These are phyloP conservation scores for Podarcis lilfordi DNA, from an alignment of 2,797 vertebrate species.

Conservation along the genomic window DNA sequence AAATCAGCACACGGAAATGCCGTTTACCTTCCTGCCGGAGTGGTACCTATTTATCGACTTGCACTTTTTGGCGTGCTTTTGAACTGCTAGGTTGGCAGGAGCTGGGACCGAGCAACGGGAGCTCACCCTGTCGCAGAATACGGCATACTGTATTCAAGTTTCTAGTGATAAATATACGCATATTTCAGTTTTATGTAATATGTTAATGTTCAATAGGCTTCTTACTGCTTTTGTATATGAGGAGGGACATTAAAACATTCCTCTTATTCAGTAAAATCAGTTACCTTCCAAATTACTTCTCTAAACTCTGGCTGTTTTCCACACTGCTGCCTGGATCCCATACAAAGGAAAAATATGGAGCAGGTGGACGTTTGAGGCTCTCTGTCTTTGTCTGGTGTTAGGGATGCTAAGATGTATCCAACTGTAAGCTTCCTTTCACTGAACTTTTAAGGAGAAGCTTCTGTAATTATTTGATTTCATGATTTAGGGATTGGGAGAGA, in stretches of 20 bases:
- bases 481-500: background rate
- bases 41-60: too few relatives aligned
- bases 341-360: background rate
- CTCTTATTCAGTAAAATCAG: background rate
- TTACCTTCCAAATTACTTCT: background rate
- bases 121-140: too few relatives aligned
- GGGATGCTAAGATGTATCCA: background rate
- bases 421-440: background rate
- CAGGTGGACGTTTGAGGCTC: background rate
- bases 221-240: too few relatives aligned
- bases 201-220: too few relatives aligned
- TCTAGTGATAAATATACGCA: too few relatives aligned
- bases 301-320: background rate
- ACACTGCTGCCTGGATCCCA: background rate
- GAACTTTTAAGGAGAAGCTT: background rate
- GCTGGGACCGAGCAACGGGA: too few relatives aligned
- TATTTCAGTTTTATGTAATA: too few relatives aligned
- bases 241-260: background rate
- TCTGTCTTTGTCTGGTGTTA: background rate
- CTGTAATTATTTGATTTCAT: background rate
- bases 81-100: too few relatives aligned
- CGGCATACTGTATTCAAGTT: too few relatives aligned
- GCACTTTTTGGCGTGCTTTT: too few relatives aligned
- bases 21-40: too few relatives aligned
- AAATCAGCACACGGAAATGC: too few relatives aligned